Base-by-base conservation (phyloP, 2,113 vertebrate genomes). In the Caretta caretta region DNA sequence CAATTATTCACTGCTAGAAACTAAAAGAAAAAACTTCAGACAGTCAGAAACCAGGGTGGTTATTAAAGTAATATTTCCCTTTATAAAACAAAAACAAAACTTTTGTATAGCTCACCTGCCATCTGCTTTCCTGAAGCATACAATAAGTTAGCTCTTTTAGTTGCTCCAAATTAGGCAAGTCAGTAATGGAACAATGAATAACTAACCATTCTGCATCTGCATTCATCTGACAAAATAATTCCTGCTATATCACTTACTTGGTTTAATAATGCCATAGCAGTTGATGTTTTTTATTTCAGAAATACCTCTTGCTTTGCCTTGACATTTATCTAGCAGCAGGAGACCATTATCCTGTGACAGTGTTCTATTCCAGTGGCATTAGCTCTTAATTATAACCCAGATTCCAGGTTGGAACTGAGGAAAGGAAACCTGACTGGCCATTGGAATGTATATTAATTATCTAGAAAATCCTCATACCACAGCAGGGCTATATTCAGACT, bases 131-230 rank as follows among this genome's bases (percentile, higher is more conserved):
- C 46, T 17, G 8, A 91, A 82, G 49, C 17, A 75, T 76, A 85
- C 94, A 97, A 88, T 46, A 59, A 0, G 13, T 31, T 86, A 87
- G n/a, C 29, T 90, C 82, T 88, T 91, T 92, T 88, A 96, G 83
- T 75, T 53, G 84, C 54, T 75, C 84, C 92, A 96, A 93, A 96
- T 95, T 51, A 12, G 24, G 91, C 27, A 93, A 90, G 88, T 27
- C 20, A 75, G 48, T 84, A 93, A 90, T 2, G 4, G 80, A 72
- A 92, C 54, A 46, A 65, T 88, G 96, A 94, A 96, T 88, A 88
- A 82, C 79, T 53, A 42, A 84, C 93, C 69, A 94, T 80, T 80
- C 85, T 20, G 76, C 86, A 92, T 89, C 82, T 85, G 80, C 80
- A 91, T 81, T 92, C 38, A 83, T 80, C 91, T 92, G 94, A 72